These are phyloP conservation scores for Geothlypis trichas DNA, from an alignment of 2,113 vertebrate species.

Conservation along the genomic window DNA sequence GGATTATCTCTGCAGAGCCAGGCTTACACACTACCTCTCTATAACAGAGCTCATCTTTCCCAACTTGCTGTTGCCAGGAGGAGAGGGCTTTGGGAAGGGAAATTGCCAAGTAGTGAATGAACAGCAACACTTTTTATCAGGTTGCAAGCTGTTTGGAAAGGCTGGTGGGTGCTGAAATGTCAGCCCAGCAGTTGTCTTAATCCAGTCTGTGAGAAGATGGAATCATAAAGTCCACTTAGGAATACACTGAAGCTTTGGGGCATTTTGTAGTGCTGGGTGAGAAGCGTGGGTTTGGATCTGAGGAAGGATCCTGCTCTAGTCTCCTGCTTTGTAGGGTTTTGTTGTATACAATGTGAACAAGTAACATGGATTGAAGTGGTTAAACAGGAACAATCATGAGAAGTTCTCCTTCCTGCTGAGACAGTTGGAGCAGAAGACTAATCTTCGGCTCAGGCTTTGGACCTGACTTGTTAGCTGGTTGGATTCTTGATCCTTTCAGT, in stretches of 20 bases:
- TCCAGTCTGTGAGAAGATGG: neutral
- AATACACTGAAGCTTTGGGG: neutral
- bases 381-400: neutral
- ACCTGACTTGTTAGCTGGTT: neutral
- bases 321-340: neutral
- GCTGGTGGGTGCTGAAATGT: neutral
- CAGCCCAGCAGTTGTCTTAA: neutral
- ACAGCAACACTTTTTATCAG: neutral
- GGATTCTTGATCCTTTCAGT: neutral
- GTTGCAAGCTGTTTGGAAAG: neutral
- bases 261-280: neutral
- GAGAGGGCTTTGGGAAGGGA: neutral
- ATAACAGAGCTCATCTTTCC: neutral
- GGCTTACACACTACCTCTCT: neutral
- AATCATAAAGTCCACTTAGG: neutral
- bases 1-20: neutral
- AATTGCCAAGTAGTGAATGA: neutral
- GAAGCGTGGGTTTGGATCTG: neutral
- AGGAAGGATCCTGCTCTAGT: neutral
- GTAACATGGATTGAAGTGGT: neutral
- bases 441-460: neutral
- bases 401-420: neutral
- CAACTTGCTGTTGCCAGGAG: neutral
- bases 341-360: neutral
- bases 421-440: conserved; percentile 44